phyloP scores from a whole-genome alignment of 1,140 invertebrate species.

The Atta texana region DNA sequence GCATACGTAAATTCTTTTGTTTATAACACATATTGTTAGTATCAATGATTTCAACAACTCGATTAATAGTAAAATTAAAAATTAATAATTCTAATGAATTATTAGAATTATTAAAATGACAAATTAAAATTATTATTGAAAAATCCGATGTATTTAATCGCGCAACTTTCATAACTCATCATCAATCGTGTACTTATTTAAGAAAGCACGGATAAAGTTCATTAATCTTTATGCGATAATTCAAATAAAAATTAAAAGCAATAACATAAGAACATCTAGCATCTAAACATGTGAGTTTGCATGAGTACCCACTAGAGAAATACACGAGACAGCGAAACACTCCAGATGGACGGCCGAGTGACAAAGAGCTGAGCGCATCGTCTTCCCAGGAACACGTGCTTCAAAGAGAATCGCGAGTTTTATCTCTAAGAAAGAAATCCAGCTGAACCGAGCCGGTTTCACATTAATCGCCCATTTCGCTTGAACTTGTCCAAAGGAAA shows the following conservation, averaged over 20 bases:
- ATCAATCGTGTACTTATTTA: neutral
- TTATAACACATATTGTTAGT: no score
- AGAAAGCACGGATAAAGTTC: neutral
- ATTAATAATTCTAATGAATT: neutral
- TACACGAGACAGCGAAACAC: slow-evolving; percentile 8
- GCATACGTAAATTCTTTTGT: no score
- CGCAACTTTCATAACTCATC: neutral
- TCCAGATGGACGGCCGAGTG: slow-evolving; percentile 16
- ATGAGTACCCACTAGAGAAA: slow-evolving; percentile 3
- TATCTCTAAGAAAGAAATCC: slow-evolving; percentile 47
- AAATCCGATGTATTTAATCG: neutral
- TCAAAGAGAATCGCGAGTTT: slow-evolving; percentile 30
- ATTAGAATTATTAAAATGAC: neutral
- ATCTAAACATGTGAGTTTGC: neutral
- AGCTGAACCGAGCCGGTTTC: slow-evolving; percentile 69
- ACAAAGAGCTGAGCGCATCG: slow-evolving; percentile 52
- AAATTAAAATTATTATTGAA: neutral
- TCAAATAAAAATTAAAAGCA: neutral
- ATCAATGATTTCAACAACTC: neutral
- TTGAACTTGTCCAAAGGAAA: slow-evolving; percentile 42
- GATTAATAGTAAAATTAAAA: neutral
- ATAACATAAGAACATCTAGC: neutral
- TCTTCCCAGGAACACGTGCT: slow-evolving; percentile 52
- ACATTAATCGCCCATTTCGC: slow-evolving; percentile 41
- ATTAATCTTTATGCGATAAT: neutral